Evolutionary conservation across 2,888 invertebrate genomes (phyloP).

Genomic region (Sphecodes monilicornis): DNA sequence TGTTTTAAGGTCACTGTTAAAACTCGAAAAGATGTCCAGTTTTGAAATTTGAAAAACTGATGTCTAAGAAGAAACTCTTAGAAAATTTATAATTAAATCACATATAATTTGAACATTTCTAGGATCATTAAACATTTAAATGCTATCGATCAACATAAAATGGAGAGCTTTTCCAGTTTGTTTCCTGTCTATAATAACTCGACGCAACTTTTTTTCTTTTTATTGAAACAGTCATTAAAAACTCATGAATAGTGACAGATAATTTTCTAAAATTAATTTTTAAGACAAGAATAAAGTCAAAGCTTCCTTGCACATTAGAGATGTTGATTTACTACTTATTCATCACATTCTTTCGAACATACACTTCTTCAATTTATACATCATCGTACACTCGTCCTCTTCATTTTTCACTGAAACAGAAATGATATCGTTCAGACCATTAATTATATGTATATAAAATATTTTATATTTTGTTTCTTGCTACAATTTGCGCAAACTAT

Average conservation of each 20-base stretch:
- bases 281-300: background rate
- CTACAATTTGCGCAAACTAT: no score
- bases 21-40: no score
- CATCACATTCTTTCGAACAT: fast-evolving
- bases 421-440: background rate
- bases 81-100: no score
- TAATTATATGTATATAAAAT: no score
- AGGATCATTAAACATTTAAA: no score
- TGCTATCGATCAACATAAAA: no score
- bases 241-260: background rate
- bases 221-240: background rate
- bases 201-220: background rate
- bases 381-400: conserved; percentile 11
- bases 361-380: fast-evolving
- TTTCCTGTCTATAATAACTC: background rate
- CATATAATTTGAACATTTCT: no score
- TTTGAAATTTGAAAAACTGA: no score
- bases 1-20: no score
- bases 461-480: no score
- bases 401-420: conserved; percentile 28
- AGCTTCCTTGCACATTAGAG: background rate
- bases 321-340: background rate
- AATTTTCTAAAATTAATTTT: background rate
- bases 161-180: no score
- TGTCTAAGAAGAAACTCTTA: no score